Evolutionary conservation across 2,797 vertebrate genomes (phyloP).

Genomic region (Smutsia temminckii): DNA sequence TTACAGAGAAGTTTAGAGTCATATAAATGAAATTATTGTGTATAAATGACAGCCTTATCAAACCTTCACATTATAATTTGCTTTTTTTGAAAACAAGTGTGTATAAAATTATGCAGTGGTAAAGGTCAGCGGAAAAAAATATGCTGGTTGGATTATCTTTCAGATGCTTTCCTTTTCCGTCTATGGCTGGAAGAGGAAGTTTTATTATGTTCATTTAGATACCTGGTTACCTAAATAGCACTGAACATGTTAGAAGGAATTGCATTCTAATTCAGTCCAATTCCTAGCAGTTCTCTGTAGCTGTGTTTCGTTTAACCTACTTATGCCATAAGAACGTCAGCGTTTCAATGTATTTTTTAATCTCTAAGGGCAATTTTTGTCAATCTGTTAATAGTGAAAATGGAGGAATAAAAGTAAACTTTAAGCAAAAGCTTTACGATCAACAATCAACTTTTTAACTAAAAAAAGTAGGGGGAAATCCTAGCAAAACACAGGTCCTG

Average conservation of each 20-base stretch:
- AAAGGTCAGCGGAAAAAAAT: constrained; percentile 34
- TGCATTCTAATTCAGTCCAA: neutral
- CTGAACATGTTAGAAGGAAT: neutral
- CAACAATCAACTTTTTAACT: constrained; percentile 79
- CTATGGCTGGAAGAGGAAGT: constrained; percentile 21
- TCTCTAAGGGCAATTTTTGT: constrained; percentile 78
- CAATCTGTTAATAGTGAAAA: constrained; percentile 82
- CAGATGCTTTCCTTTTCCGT: constrained; percentile 31
- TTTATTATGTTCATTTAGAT: constrained; percentile 60
- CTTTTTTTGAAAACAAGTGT: constrained; percentile 22
- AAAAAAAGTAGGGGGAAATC: neutral
- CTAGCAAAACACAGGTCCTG: neutral
- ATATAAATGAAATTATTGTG: neutral
- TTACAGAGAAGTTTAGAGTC: constrained; percentile 5
- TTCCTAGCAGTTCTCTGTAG: constrained; percentile 14
- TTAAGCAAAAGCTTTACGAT: constrained; percentile 83
- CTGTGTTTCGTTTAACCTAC: constrained; percentile 74
- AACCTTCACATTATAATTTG: constrained; percentile 44
- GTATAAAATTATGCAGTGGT: constrained; percentile 44
- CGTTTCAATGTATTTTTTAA: constrained; percentile 71
- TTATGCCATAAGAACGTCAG: constrained; percentile 72
- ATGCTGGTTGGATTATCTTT: neutral
- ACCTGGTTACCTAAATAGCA: constrained; percentile 59
- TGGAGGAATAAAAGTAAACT: constrained; percentile 77
- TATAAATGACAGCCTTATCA: constrained; percentile 19